A percentile compares a stretch with the other conserved stretches of the same genome.
These are phyloP conservation scores for Lithobates pipiens DNA, from an alignment of 2,797 vertebrate genomes.

Conservation along the genomic window DNA sequence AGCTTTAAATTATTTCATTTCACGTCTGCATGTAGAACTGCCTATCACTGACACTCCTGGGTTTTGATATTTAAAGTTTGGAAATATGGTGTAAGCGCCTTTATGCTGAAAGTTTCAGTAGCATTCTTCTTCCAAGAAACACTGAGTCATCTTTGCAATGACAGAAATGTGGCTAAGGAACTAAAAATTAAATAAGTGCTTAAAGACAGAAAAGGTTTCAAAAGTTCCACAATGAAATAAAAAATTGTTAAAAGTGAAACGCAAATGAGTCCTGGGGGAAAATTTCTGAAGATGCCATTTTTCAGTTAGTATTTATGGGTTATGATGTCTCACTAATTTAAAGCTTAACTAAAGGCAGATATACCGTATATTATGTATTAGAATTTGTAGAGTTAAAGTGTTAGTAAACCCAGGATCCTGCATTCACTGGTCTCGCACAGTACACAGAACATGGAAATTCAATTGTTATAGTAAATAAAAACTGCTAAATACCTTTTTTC, in stretches of 20 bases:
- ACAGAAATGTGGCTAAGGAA: conserved; percentile 10
- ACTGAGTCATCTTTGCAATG: conserved; percentile 53
- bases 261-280: conserved; percentile 10
- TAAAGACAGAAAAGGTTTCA: conserved; percentile 50
- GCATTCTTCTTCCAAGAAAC: conserved; percentile 45
- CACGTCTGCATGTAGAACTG: too few relatives aligned
- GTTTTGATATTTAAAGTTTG: too few relatives aligned
- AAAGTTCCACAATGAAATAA: conserved; percentile 54
- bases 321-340: conserved; percentile 31
- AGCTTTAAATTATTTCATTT: too few relatives aligned
- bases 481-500: too few relatives aligned
- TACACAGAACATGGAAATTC: too few relatives aligned
- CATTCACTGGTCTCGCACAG: too few relatives aligned
- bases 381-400: too few relatives aligned
- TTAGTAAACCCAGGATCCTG: too few relatives aligned
- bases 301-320: conserved; percentile 19
- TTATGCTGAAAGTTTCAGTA: conserved; percentile 34
- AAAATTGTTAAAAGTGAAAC: conserved; percentile 49
- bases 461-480: too few relatives aligned
- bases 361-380: too few relatives aligned
- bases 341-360: background rate
- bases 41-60: too few relatives aligned
- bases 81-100: conserved; percentile 42
- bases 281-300: conserved; percentile 6
- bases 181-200: conserved; percentile 56